Conservation (phyloP, 2,797 vertebrate genomes). For the Argya squamiceps region DNA sequence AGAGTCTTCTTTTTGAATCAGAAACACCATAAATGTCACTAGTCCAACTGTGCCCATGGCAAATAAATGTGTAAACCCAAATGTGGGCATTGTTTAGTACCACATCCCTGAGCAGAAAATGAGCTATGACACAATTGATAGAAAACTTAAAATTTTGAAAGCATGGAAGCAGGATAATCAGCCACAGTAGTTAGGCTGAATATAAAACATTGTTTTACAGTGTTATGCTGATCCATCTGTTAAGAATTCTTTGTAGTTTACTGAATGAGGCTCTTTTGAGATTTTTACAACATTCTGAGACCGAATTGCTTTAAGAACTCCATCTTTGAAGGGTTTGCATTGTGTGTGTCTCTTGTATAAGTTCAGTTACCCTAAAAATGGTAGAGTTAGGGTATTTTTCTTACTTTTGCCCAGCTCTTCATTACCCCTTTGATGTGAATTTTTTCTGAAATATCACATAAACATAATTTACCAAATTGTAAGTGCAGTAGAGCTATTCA, state of each 20-base stretch:
- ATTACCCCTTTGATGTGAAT: background rate
- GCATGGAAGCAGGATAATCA: background rate
- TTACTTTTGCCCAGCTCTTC: background rate
- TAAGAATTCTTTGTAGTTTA: background rate
- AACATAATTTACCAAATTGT: background rate
- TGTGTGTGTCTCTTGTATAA: background rate
- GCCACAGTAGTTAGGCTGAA: background rate
- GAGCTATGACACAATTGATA: fast-evolving
- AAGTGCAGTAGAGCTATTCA: background rate
- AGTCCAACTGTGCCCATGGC: fast-evolving
- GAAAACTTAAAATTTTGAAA: background rate
- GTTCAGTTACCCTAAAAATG: background rate
- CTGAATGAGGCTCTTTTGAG: background rate
- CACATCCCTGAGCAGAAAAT: background rate
- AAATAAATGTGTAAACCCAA: background rate
- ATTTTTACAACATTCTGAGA: background rate
- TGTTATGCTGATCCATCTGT: background rate
- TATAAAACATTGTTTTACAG: background rate
- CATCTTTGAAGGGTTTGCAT: background rate
- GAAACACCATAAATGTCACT: background rate
- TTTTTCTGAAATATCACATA: background rate
- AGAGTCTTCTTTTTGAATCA: background rate
- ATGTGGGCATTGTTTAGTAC: background rate
- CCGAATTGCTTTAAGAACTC: background rate
- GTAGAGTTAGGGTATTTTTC: background rate